Evolutionary conservation across 1,140 invertebrate genomes (phyloP), one percentile per base, ranked within the genome.

Genomic region (Meteorus sp.): DNA sequence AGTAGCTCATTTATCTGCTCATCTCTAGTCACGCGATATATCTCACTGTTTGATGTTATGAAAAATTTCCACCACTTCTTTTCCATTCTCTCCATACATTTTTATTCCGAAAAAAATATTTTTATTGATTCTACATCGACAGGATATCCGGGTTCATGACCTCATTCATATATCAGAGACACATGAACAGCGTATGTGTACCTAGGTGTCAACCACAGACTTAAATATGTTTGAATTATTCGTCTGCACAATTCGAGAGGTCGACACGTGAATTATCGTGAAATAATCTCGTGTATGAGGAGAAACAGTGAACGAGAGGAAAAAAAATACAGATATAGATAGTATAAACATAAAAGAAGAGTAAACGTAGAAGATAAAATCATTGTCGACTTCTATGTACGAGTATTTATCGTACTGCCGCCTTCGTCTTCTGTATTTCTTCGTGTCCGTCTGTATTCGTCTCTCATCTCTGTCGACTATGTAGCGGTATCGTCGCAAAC

Each of bases 351-450:
- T n/a, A n/a, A n/a, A n/a, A n/a, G n/a, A n/a, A n/a, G n/a, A n/a
- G n/a, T n/a, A 35, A 35, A 35, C 33, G 13, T n/a, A 35, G 39
- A 43, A 54, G 52, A 54, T 54, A 43, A 8, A 23, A 54, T 59
- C 51, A 41, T 53, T 55, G 23, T 31, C 37, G 41, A 45, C 57
- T 53, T 54, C 57, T 52, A 43, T n/a, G n/a, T n/a, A n/a, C n/a
- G n/a, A n/a, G n/a, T n/a, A n/a, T n/a, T n/a, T n/a, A n/a, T n/a
- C n/a, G n/a, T n/a, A n/a, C n/a, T n/a, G n/a, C n/a, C n/a, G n/a
- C 35, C 39, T 50, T 43, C 29, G n/a, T 51, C 43, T 52, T 51
- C 17, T 15, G 41, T 19, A 23, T 15, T 55, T 44, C 35, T 33
- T 5, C 9, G 8, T 43, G 5, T 41, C 43, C 23, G 41, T 47